Conservation (phyloP, 1,140 invertebrate genomes). For the Panulirus ornatus region DNA sequence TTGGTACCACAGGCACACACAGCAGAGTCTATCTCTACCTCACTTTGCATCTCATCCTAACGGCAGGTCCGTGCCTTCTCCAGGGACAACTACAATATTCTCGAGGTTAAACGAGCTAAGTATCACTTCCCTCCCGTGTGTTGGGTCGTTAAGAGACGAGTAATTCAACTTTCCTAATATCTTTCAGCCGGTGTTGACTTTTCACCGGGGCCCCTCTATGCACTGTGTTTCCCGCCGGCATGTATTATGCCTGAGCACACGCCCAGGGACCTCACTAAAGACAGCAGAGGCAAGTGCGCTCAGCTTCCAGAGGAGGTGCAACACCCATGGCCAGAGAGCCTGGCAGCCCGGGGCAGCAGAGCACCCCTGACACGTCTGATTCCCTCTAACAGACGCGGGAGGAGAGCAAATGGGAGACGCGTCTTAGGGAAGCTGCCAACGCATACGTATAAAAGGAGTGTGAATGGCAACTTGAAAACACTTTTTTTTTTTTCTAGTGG, state of each 20-base stretch:
- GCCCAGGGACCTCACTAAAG: not conserved
- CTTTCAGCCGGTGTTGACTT: not conserved
- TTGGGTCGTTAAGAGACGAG: not conserved
- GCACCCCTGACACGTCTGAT: not conserved
- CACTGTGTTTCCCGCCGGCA: not conserved
- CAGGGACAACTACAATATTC: not conserved
- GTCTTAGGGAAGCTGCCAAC: too few species aligned
- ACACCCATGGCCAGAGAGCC: slow-evolving; percentile 10
- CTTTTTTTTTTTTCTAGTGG: too few species aligned
- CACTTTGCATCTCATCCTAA: too few species aligned
- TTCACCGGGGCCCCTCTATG: not conserved
- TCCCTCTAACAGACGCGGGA: too few species aligned
- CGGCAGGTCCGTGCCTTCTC: not conserved
- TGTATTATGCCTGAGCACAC: slow-evolving; percentile 32
- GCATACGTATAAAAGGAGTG: too few species aligned
- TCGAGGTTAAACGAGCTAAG: not conserved
- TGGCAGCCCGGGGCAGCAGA: not conserved
- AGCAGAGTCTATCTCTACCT: too few species aligned
- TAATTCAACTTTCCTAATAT: not conserved
- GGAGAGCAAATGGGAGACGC: too few species aligned
- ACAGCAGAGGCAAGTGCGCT: not conserved
- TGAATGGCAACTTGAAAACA: too few species aligned
- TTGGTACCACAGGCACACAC: too few species aligned
- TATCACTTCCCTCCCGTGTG: not conserved
- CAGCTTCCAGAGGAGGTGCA: not conserved